Evolutionary conservation across 1,140 invertebrate species (phyloP).

Genomic region (Drosophila pachea): DNA sequence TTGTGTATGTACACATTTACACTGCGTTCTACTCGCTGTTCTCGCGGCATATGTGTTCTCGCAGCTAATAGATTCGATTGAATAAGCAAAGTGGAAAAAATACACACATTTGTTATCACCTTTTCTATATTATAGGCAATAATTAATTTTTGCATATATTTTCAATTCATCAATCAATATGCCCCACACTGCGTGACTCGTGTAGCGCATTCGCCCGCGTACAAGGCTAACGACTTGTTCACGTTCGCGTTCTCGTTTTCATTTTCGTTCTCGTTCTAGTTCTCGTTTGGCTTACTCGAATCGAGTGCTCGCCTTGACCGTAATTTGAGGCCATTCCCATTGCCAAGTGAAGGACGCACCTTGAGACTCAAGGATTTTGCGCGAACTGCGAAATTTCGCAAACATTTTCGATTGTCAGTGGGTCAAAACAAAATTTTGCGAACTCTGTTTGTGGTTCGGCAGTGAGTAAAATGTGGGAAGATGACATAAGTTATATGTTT

Average conservation of each 20-base stretch:
- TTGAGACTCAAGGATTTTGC: conserved; percentile 74
- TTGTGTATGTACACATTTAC: not conserved
- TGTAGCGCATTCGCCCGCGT: conserved; percentile 28
- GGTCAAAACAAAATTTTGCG: conserved; percentile 58
- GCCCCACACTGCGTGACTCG: no score
- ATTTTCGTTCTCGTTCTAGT: conserved; percentile 32
- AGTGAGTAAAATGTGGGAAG: conserved; percentile 29
- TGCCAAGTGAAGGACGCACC: conserved; percentile 74
- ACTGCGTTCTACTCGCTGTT: not conserved
- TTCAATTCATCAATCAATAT: no score
- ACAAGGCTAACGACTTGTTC: conserved; percentile 13
- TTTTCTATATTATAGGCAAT: no score
- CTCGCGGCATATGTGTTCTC: not conserved
- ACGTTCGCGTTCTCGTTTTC: conserved; percentile 48
- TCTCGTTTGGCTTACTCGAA: conserved; percentile 49
- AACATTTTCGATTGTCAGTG: conserved; percentile 59
- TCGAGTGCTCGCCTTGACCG: conserved; percentile 64
- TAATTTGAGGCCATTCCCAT: conserved; percentile 64
- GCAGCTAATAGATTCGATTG: no score
- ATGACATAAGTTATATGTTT: conserved; percentile 49
- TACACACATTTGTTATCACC: no score
- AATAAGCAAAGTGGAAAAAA: no score
- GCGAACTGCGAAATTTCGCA: conserved; percentile 55
- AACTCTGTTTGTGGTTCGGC: conserved; percentile 7
- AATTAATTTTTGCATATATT: no score